Evolutionary conservation across 2,888 invertebrate species (phyloP), one percentile per base, ranked within the genome.

Genomic region (Lepetodrilus schrolli): DNA sequence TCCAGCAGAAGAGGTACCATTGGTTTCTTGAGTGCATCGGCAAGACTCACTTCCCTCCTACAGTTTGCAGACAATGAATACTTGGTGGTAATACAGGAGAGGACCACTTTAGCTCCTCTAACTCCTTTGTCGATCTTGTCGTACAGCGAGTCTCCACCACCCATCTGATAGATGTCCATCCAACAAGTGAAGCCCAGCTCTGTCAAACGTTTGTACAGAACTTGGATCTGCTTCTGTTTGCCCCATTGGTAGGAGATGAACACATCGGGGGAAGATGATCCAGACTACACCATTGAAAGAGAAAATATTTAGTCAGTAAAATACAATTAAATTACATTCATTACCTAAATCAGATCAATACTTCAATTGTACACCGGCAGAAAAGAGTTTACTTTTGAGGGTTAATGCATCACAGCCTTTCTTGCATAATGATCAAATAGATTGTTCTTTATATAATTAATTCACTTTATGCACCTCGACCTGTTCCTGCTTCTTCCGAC

Each of bases 201-300:
- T 1, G 80, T 82, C 23, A 89, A 79, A n/a, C 78, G 76, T 30
- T 81, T 51, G 72, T 86, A 88, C 48, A 89, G 76, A 10, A 75
- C 74, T 65, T 77, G 77, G 8, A 83, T 78, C 76, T 88, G 83
- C 21, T 80, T 80, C 75, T 88, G 88, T 73, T 86, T 86, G 2
- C 83, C 87, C 89, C 89, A 89, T 74, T 89, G 87, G 78, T 88
- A 89, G 5, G 88, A 87, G 21, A 88, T 81, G 76, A 87, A 88
- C 2, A 88, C 79, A 58, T 80, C 75, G 7, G 76, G 79, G 48
- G 75, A 51, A 3, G 47, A n/a, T 8, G 36, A 34, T 10, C 49
- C 65, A 36, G 4, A 47, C 70, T 70, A n/a, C n/a, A n/a, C n/a
- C n/a, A n/a, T n/a, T n/a, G n/a, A n/a, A n/a, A n/a, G n/a, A n/a